Percentiles rank a stretch among this genome's conserved stretches.
Evolutionary conservation across 2,797 vertebrate genomes (phyloP).

Genomic region (Salmo trutta): DNA sequence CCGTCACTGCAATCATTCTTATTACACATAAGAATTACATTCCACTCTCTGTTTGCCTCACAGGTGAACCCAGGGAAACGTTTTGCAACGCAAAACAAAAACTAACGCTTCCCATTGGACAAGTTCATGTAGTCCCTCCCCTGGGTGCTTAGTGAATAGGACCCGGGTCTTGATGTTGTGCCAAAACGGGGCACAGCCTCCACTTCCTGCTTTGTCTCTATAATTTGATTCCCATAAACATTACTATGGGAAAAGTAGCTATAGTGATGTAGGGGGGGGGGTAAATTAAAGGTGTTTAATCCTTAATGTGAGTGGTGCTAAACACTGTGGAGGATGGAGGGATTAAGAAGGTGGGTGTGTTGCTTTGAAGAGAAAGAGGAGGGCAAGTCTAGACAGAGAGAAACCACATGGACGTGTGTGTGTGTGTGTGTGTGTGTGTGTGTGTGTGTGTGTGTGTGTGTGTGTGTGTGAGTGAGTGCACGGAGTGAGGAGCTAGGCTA

Average conservation of each 20-base stretch:
- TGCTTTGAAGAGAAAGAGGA: slow-evolving; percentile 17
- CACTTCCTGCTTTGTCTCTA: slow-evolving; percentile 48
- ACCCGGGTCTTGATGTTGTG: too few relatives aligned
- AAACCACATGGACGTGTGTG: slow-evolving; percentile 1
- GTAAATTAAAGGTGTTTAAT: neutral
- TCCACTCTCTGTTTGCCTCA: too few relatives aligned
- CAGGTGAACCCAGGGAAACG: too few relatives aligned
- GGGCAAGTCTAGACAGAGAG: slow-evolving; percentile 41
- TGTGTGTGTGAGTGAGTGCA: slow-evolving; percentile 7
- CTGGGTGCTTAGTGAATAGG: too few relatives aligned
- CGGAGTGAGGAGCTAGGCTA: slow-evolving; percentile 7
- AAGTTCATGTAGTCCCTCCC: neutral
- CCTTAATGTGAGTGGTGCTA: slow-evolving; percentile 16
- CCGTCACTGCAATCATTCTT: neutral
- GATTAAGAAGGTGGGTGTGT: neutral
- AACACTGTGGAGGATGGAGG: neutral
- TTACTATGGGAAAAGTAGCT: slow-evolving; percentile 35
- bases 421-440: slow-evolving; percentile 2
- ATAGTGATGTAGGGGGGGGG: slow-evolving; percentile 1
- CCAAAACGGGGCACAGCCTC: too few relatives aligned
- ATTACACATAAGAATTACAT: neutral
- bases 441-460: neutral
- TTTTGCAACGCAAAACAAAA: neutral
- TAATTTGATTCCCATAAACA: slow-evolving; percentile 49
- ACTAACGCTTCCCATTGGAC: too few relatives aligned